Base-by-base conservation (phyloP, 53 echinoderm and acorn worm genomes). In the Glandiceps talaboti region DNA sequence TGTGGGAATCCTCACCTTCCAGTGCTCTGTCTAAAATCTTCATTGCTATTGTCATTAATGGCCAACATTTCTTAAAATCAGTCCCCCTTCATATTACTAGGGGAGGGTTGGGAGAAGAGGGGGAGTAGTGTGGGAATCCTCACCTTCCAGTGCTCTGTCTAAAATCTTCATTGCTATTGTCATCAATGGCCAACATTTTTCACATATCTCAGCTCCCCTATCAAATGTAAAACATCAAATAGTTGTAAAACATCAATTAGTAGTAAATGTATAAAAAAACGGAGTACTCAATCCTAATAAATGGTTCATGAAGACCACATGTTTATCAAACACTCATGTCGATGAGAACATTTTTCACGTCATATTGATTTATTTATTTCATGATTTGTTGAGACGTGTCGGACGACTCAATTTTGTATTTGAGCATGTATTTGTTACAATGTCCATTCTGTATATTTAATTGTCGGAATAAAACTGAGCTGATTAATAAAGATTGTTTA, bases 121-220 rank as follows among this genome's bases (percentile, higher is more conserved):
- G n/a, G n/a, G n/a, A n/a, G n/a, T n/a, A n/a, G n/a, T n/a, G n/a
- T n/a, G n/a, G n/a, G n/a, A n/a, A n/a, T n/a, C n/a, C n/a, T n/a
- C 73, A 97, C 97, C 97, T 30, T 45, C 81, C 29, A 97, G 82
- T 81, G 97, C 97, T 74, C 86, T 87, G 83, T 97, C 91, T 14
- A 97, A 86, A 29, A 97, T 87, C 33, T 91, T 93, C 31, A 97
- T 91, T 14, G 97, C 97, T 33, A 97, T 91, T 31, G 85, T 93
- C 97, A 97, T 97, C 27, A 97, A 82, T 0, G 97, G 97, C 97
- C 97, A 97, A 31, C 97, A 97, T 30, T 87, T 93, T 25, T 74
- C 72, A 80, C 97, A 97, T 77, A 97, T 93, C 31, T 93, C 91
- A 31, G 97, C 97, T 74, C 97, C 97, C 73, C 97, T 97, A 76